Evolutionary conservation across 2,888 invertebrate species (phyloP).

Genomic region (Cephus rjabovi): DNA sequence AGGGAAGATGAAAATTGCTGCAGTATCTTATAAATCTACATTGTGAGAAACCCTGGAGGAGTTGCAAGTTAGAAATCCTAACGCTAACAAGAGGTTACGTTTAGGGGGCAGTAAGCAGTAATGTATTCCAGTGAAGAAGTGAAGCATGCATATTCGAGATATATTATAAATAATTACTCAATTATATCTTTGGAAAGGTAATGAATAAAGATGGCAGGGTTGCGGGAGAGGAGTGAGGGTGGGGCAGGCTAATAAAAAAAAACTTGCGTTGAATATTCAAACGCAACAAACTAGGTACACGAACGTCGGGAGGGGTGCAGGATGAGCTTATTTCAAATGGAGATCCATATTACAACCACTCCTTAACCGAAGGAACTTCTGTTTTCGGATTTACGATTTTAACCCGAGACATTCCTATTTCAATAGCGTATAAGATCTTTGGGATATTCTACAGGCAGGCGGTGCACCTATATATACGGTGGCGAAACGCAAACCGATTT

Average conservation of each 20-base stretch:
- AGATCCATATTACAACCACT: constrained; percentile 65
- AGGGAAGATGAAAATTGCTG: background rate
- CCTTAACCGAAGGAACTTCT: constrained; percentile 58
- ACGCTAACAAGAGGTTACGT: constrained; percentile 61
- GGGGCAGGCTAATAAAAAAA: constrained; percentile 62
- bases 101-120: constrained; percentile 64
- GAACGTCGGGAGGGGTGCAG: constrained; percentile 16
- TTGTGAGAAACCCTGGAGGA: constrained; percentile 42
- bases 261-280: constrained; percentile 65
- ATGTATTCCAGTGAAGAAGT: constrained; percentile 65
- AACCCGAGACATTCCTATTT: background rate
- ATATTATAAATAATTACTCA: constrained; percentile 68
- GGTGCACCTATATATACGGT: background rate
- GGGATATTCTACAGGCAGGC: constrained; percentile 1
- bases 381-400: constrained; percentile 45
- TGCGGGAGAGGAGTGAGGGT: constrained; percentile 43
- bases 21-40: background rate
- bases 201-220: constrained; percentile 66
- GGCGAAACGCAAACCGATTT: background rate
- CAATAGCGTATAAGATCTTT: constrained; percentile 9
- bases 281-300: constrained; percentile 66
- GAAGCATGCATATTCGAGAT: constrained; percentile 68
- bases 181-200: constrained; percentile 67
- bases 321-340: constrained; percentile 66
- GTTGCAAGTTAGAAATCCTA: constrained; percentile 55